Evolutionary conservation across 92 coral and sea anemone species (phyloP).

Genomic region (Anthopleura xanthogrammica): DNA sequence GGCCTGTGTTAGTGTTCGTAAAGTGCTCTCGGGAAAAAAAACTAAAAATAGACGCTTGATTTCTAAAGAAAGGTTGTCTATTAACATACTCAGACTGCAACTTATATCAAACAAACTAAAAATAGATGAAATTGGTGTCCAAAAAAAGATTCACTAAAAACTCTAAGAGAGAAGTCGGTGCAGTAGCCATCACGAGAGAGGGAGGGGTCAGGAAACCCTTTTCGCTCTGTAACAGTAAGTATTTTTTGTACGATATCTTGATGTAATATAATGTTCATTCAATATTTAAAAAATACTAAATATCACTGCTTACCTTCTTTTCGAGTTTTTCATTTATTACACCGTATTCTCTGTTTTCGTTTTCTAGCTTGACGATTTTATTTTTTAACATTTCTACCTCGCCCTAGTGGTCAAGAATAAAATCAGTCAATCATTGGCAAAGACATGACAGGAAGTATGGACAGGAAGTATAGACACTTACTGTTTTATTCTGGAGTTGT

Average conservation of each 20-base stretch:
- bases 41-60: neutral
- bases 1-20: neutral
- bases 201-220: no score
- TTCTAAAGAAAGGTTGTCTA: no score
- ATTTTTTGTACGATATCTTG: no score
- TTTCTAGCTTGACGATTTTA: slow-evolving; percentile 68
- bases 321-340: slow-evolving; percentile 71
- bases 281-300: no score
- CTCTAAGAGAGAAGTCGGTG: no score
- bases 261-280: no score
- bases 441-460: neutral
- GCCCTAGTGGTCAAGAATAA: slow-evolving; percentile 31
- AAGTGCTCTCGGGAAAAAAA: neutral
- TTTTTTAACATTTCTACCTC: slow-evolving; percentile 78
- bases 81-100: no score
- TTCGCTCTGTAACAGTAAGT: no score
- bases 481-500: slow-evolving; percentile 85
- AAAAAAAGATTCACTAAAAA: no score
- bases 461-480: slow-evolving; percentile 12
- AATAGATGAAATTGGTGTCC: no score
- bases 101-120: no score
- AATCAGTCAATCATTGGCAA: neutral
- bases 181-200: no score
- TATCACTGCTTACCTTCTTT: slow-evolving; percentile 60
- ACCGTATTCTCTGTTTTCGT: slow-evolving; percentile 73